Evolutionary conservation across 2,113 vertebrate species (phyloP), one percentile per base, ranked within the genome.

Genomic region (Lipophrys pholis): DNA sequence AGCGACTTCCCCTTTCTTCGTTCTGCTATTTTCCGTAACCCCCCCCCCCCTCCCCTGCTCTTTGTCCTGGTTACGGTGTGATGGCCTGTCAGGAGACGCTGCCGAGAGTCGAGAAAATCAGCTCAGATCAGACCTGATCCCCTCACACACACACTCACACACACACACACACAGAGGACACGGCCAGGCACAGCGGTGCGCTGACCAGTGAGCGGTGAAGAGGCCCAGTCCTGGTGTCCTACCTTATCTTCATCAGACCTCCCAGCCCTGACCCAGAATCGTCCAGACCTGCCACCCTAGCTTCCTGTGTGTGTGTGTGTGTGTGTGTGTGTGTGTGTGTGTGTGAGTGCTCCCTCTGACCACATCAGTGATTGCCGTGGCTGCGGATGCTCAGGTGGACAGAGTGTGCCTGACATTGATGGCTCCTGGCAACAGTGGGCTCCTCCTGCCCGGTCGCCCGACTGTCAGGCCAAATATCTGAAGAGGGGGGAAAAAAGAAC

Each of bases 211-310:
- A 85, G 78, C 73, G 8, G 73, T 70, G 76, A 85, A 84, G 72
- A 80, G 84, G 74, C 73, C 75, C 81, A 48, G 60, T 63, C 59
- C 53, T 48, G 45, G 54, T 82, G 90, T 92, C 91, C 17, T 62
- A 75, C 80, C 71, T 65, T 45, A 91, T 93, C 81, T 92, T 76
- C 90, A 76, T 93, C 92, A 93, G 65, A 54, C 64, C 69, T 75
- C 78, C 70, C 78, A 67, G 62, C 54, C 69, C 81, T 91, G 91
- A 92, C 91, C 91, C 87, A 92, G 81, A 91, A 90, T 90, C 70
- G 41, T 51, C 65, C 73, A 81, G 85, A 84, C 76, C 78, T 85
- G 76, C 76, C 73, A 58, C 49, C 48, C 58, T 9, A 7, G 38
- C 59, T 73, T 63, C 17, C 9, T 41, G 6, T 7, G 51, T 48